A percentile compares a stretch with the other conserved stretches of the same genome.
Evolutionary conservation across 2,113 vertebrate species (phyloP).

Genomic region (Orthochromis indermauri): DNA sequence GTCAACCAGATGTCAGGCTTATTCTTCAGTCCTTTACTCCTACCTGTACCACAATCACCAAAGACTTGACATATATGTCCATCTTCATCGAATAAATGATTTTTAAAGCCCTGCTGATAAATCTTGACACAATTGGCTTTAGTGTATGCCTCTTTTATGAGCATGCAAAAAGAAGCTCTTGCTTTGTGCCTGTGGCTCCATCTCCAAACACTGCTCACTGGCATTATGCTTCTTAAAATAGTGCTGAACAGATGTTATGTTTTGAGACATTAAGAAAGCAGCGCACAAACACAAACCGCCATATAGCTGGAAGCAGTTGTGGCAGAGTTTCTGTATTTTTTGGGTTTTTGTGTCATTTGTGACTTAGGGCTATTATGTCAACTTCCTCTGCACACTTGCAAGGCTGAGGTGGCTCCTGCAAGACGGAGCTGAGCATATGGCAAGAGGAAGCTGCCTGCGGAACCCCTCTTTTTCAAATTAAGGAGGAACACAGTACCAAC

Average conservation of each 20-base stretch:
- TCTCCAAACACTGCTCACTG: background rate
- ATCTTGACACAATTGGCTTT: background rate
- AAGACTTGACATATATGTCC: background rate
- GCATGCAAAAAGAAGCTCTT: background rate
- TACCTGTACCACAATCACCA: background rate
- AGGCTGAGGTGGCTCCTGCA: slow-evolving; percentile 51
- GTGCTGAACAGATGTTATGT: slow-evolving; percentile 23
- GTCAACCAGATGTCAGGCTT: background rate
- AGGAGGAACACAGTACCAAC: background rate
- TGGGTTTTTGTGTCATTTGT: slow-evolving; percentile 53
- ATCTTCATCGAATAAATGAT: background rate
- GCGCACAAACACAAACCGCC: background rate
- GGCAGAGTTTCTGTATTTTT: slow-evolving; percentile 43
- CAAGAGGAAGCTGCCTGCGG: slow-evolving; percentile 46
- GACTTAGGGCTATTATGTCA: slow-evolving; percentile 49
- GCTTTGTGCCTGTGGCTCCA: background rate
- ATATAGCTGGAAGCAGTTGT: slow-evolving; percentile 22
- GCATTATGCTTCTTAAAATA: background rate
- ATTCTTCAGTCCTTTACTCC: background rate
- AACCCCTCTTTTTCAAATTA: slow-evolving; percentile 17
- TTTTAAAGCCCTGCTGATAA: background rate
- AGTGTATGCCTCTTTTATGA: background rate
- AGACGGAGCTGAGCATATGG: slow-evolving; percentile 56
- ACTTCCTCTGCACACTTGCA: slow-evolving; percentile 38
- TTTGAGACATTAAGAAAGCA: slow-evolving; percentile 15